These are phyloP conservation scores for Dilophus febrilis DNA, from an alignment of 2,888 invertebrate genomes.

Conservation along the genomic window DNA sequence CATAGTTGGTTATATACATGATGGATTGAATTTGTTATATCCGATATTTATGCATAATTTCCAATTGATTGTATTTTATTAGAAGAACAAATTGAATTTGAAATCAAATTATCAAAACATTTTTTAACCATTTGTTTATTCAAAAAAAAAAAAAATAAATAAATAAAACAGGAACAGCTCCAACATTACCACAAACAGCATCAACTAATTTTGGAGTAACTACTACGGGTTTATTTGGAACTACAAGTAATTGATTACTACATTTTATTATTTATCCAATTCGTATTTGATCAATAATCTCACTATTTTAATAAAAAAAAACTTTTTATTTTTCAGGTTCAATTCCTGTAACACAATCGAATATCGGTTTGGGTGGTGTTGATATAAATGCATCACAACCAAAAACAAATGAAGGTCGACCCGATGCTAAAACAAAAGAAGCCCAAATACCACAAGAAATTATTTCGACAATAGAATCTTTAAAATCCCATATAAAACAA, in stretches of 20 bases:
- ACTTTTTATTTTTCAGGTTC: background rate
- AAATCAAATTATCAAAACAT: background rate
- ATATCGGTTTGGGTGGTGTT: constrained; percentile 26
- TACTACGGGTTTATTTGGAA: constrained; percentile 22
- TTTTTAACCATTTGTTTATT: background rate
- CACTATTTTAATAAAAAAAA: background rate
- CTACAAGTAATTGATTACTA: constrained; percentile 12
- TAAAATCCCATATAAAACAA: constrained; percentile 71
- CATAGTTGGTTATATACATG: background rate
- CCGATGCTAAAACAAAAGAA: constrained; percentile 27
- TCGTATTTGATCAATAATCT: background rate
- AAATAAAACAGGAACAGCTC: constrained; percentile 10
- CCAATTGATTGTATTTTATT: background rate
- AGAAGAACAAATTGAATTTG: background rate
- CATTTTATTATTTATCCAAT: background rate
- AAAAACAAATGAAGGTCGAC: constrained; percentile 24
- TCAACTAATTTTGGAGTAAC: constrained; percentile 23
- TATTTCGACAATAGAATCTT: constrained; percentile 54
- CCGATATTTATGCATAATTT: background rate
- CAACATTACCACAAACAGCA: constrained; percentile 16
- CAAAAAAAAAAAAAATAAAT: too few species aligned
- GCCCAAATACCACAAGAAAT: constrained; percentile 56
- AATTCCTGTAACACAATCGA: constrained; percentile 11
- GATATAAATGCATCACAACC: constrained; percentile 27
- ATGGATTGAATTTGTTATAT: background rate